A percentile compares a stretch with the other conserved stretches of the same genome.
These are phyloP conservation scores for Mola mola DNA, from an alignment of 2,113 vertebrate genomes.

Conservation along the genomic window DNA sequence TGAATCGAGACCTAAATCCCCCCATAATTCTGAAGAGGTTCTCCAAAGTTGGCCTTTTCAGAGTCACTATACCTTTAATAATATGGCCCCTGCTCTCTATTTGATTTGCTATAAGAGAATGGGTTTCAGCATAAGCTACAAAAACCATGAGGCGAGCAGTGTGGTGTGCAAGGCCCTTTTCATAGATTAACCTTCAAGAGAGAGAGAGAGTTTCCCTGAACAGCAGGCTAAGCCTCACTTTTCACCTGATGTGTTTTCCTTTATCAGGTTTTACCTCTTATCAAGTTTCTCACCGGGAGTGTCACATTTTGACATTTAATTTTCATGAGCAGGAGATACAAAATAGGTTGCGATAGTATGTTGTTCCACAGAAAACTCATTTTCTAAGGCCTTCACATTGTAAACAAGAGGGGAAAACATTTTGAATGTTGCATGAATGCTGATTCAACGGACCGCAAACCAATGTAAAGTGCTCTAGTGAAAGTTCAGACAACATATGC, in stretches of 20 bases:
- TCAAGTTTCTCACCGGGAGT: conserved; percentile 20
- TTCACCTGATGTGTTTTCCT: conserved; percentile 37
- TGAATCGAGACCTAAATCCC: too few species aligned
- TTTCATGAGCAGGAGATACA: conserved; percentile 39
- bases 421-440: conserved; percentile 36
- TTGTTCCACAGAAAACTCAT: conserved; percentile 28
- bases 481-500: conserved; percentile 14
- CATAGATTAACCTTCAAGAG: background rate
- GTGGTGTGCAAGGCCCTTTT: conserved; percentile 5
- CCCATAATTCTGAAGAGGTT: too few species aligned
- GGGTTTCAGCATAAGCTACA: background rate
- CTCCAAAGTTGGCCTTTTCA: too few species aligned
- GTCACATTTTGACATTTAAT: conserved; percentile 52
- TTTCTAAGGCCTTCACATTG: conserved; percentile 39
- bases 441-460: conserved; percentile 23
- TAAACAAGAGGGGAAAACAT: conserved; percentile 7
- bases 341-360: conserved; percentile 41
- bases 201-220: background rate
- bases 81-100: conserved; percentile 1
- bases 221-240: conserved; percentile 11
- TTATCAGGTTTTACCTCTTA: conserved; percentile 42
- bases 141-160: conserved; percentile 24
- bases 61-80: conserved; percentile 7
- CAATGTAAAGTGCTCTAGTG: conserved; percentile 9
- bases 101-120: conserved; percentile 26